phyloP scores from a whole-genome alignment of 2,888 invertebrate genomes.

The Crematogaster levior region DNA sequence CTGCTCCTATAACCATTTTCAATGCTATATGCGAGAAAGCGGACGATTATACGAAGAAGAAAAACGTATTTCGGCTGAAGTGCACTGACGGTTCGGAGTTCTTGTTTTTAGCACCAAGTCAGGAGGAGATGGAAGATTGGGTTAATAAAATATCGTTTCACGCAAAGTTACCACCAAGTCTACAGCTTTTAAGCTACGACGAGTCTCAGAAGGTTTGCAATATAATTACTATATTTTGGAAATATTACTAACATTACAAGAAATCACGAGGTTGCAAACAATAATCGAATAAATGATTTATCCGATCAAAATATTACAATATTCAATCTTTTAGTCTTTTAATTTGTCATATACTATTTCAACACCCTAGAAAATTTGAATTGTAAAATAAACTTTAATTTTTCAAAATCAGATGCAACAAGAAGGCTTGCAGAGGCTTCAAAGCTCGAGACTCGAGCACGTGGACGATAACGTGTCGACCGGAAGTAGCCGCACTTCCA shows the following conservation, averaged over 20 bases:
- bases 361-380: background rate
- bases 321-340: background rate
- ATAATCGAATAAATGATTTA: too few relatives aligned
- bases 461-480: slow-evolving; percentile 82
- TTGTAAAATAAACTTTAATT: background rate
- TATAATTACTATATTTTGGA: slow-evolving; percentile 24
- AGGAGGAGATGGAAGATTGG: slow-evolving; percentile 95
- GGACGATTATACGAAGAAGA: slow-evolving; percentile 97
- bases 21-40: slow-evolving; percentile 94
- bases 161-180: slow-evolving; percentile 95
- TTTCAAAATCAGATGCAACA: slow-evolving; percentile 27
- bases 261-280: too few relatives aligned
- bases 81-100: slow-evolving; percentile 97
- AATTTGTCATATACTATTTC: background rate
- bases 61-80: slow-evolving; percentile 95
- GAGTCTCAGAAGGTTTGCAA: slow-evolving; percentile 87
- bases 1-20: slow-evolving; percentile 91
- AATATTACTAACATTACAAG: too few relatives aligned
- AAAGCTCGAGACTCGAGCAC: slow-evolving; percentile 77
- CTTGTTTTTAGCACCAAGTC: slow-evolving; percentile 92
- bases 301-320: too few relatives aligned
- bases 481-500: slow-evolving; percentile 86
- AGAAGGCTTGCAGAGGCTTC: slow-evolving; percentile 71
- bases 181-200: slow-evolving; percentile 95
- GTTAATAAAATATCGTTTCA: slow-evolving; percentile 97